phyloP scores from a whole-genome alignment of 64 coral and sea anemone genomes.

The Montipora sp. region DNA sequence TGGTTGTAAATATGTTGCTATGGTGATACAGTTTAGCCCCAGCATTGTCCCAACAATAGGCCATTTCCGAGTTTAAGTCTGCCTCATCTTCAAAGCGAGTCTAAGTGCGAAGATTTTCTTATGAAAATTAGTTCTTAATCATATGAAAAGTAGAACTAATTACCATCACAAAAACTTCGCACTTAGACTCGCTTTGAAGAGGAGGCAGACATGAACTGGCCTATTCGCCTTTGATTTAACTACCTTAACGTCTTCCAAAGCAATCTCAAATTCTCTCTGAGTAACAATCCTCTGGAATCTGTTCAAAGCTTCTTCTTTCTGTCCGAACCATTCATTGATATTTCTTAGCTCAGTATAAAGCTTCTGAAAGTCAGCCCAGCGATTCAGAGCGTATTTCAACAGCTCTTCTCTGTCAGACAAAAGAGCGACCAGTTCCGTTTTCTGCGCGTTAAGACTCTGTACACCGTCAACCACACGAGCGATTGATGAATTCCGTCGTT shows the following conservation, averaged over 20 bases:
- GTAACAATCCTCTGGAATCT: constrained; percentile 89
- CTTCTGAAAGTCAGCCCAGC: constrained; percentile 87
- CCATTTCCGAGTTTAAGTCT: too few species aligned
- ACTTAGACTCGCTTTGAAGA: too few species aligned
- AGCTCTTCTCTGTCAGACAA: constrained; percentile 77
- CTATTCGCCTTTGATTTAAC: background rate
- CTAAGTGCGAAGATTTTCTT: too few species aligned
- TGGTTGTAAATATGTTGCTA: too few species aligned
- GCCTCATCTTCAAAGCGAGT: too few species aligned
- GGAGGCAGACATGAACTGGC: too few species aligned
- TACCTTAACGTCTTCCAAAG: constrained; percentile 93
- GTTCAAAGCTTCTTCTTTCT: constrained; percentile 67
- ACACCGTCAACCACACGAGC: constrained; percentile 48
- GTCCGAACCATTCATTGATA: constrained; percentile 88
- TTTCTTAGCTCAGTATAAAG: constrained; percentile 73
- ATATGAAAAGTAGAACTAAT: too few species aligned
- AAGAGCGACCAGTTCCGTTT: constrained; percentile 45
- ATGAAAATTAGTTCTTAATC: too few species aligned
- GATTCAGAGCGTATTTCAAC: constrained; percentile 66
- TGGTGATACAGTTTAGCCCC: too few species aligned
- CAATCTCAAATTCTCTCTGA: constrained; percentile 80
- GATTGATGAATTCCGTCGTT: constrained; percentile 29
- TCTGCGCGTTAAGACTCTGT: constrained; percentile 24
- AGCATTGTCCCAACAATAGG: too few species aligned
- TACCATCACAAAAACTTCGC: too few species aligned